A percentile compares a stretch with the other conserved stretches of the same genome.
These are phyloP conservation scores for Andrena flavipes DNA, from an alignment of 2,888 invertebrate species.

Conservation along the genomic window DNA sequence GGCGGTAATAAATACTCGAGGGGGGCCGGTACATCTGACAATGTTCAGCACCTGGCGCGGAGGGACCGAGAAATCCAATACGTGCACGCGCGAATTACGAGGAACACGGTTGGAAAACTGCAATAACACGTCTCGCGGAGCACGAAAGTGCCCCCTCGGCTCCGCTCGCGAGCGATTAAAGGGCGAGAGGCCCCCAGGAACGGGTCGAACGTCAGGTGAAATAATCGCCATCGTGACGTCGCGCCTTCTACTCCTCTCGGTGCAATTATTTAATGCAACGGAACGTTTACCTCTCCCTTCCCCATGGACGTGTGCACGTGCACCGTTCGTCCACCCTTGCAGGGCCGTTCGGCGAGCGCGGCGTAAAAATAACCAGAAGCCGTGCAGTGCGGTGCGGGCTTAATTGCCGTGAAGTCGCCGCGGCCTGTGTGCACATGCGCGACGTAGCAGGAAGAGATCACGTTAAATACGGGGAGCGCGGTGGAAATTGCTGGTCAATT, in stretches of 20 bases:
- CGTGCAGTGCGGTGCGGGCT: constrained; percentile 50
- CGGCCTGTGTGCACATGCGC: constrained; percentile 41
- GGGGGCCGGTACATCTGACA: neutral
- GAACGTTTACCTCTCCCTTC: constrained; percentile 30
- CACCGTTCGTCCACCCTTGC: constrained; percentile 44
- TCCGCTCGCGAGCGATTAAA: constrained; percentile 37
- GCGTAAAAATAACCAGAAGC: constrained; percentile 70
- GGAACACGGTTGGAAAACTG: constrained; percentile 28
- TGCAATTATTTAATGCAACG: constrained; percentile 53
- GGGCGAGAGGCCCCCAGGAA: constrained; percentile 18
- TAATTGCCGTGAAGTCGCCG: constrained; percentile 70
- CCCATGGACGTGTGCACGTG: constrained; percentile 32
- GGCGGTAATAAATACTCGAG: too few species aligned
- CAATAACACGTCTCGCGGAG: constrained; percentile 27
- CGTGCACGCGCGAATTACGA: constrained; percentile 18
- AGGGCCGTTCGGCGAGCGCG: constrained; percentile 26
- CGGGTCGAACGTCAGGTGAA: constrained; percentile 42
- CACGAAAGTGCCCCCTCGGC: constrained; percentile 11
- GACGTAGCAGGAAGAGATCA: constrained; percentile 47
- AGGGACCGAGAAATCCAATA: constrained; percentile 9
- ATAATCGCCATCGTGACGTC: constrained; percentile 38
- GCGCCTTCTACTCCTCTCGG: neutral
- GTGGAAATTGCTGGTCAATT: constrained; percentile 35
- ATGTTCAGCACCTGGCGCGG: neutral
- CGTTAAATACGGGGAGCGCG: constrained; percentile 39